Base-by-base conservation (phyloP, 2,888 invertebrate species). In the Eulithis prunata region DNA sequence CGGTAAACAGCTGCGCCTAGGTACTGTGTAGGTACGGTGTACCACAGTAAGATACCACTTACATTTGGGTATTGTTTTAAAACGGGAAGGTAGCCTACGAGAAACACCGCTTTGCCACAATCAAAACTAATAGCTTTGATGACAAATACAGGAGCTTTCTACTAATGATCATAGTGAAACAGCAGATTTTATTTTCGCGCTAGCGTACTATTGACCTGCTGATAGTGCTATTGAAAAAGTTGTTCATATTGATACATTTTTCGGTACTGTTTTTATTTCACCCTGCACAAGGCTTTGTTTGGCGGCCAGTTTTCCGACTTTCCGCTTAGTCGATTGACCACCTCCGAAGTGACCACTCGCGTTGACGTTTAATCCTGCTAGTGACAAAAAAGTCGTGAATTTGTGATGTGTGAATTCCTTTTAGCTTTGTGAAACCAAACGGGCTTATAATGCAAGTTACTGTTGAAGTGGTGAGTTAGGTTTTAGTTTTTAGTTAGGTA, bases 401-500 rank as follows among this genome's bases (percentile, higher is more conserved):
- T 28, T 12, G 14, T 59, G 43, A 51, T 61, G 12, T 5, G 12
- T n/a, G 11, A 21, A n/a, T 55, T 14, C 46, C 46, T 36, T 57
- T n/a, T 5, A 21, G 38, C 38, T 58, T 55, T 43, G 52, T 51
- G 51, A 55, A 41, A 12, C 6, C 6, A 38, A 21, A 52, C 47
- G 47, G 51, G 54, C 21, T 43, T 79, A 77, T 28, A 76, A 88
- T 92, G 89, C 90, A 92, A 83, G 81, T 91, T 58, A 87, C 86
- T 76, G 92, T 87, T 59, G 92, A 92, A 65, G 90, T 92, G 86
- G 91, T 92, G 69, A 88, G 91, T 41, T 41, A 10, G 8, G 41
- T 8, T 41, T 41, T 21, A 21, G 21, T 21, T 21, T 21, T 21
- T 21, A 21, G 21, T 21, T 21, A n/a, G n/a, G n/a, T n/a, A 21